Conservation (phyloP, 2,888 invertebrate genomes). For the Anthophora plumipes region DNA sequence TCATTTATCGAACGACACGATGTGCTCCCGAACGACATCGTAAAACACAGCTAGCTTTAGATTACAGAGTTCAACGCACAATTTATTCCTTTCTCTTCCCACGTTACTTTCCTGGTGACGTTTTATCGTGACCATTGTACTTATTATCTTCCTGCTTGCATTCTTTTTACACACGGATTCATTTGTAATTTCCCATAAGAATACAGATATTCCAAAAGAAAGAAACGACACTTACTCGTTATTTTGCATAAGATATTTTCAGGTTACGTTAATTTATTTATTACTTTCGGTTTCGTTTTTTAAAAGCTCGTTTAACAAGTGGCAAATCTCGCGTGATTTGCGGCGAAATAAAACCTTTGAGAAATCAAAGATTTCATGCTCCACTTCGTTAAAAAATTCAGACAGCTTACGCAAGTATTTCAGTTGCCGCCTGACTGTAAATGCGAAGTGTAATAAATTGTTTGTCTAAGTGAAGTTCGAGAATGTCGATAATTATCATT, state of each 20-base stretch:
- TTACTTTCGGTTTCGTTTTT: neutral
- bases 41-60: neutral
- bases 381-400: neutral
- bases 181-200: neutral
- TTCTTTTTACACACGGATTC: neutral
- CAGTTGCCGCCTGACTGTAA: neutral
- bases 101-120: constrained; percentile 26
- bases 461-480: neutral
- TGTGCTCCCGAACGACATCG: neutral
- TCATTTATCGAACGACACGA: neutral
- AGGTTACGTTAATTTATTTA: neutral
- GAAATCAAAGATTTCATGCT: constrained; percentile 20
- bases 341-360: constrained; percentile 2
- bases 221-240: neutral
- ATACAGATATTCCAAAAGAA: neutral
- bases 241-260: neutral
- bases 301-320: neutral
- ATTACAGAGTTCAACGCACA: constrained; percentile 14
- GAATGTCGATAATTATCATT: neutral
- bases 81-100: constrained; percentile 29
- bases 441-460: neutral
- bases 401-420: constrained; percentile 4
- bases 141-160: constrained; percentile 3
- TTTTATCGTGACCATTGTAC: constrained; percentile 11
- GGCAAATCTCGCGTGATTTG: neutral